Base-by-base conservation (phyloP, 2,888 invertebrate genomes). In the Agriotes lineatus region DNA sequence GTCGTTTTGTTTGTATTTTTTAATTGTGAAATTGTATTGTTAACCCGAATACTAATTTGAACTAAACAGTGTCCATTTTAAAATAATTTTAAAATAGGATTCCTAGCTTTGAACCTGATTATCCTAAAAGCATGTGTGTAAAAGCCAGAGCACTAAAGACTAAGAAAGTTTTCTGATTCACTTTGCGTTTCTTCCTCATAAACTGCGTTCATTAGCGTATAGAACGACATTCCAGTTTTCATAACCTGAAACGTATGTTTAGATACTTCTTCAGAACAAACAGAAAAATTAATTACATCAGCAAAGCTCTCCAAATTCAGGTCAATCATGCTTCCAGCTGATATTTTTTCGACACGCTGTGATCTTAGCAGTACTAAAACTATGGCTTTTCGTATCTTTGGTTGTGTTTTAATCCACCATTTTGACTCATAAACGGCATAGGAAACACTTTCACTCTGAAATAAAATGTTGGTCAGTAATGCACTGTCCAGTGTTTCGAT, bases 351-450 rank as follows among this genome's bases (percentile, higher is more conserved):
- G 1, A 16, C 14, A 20, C 56, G 61, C 12, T 59, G 58, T 2
- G 67, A 60, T 18, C 70, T 25, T 22, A 59, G 58, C n/a, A 70
- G 67, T 1, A 68, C 63, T 19, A 72, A 45, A 10, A 52, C 39
- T 14, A 66, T 62, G 3, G 60, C 52, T 33, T 59, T 66, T 16
- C 61, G 39, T 10, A 72, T 44, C 30, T 68, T 60, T 0, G 65
- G 54, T 44, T 68, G 67, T 16, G 54, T 25, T 19, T 35, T 63
- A 1, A 59, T 5, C 39, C 67, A 66, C 72, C 72, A 72, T 6
- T 70, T 37, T 1, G 60, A 59, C 7, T 72, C 57, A 25, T 56
- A 72, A 25, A 68, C 37, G 5, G 62, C 22, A 30, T 62, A 48
- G 10, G 54, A 25, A 1, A 72, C 57, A 19, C 56, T 62, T 25